Conservation (phyloP, 2,797 vertebrate species). For the Tolypeutes matacus region DNA sequence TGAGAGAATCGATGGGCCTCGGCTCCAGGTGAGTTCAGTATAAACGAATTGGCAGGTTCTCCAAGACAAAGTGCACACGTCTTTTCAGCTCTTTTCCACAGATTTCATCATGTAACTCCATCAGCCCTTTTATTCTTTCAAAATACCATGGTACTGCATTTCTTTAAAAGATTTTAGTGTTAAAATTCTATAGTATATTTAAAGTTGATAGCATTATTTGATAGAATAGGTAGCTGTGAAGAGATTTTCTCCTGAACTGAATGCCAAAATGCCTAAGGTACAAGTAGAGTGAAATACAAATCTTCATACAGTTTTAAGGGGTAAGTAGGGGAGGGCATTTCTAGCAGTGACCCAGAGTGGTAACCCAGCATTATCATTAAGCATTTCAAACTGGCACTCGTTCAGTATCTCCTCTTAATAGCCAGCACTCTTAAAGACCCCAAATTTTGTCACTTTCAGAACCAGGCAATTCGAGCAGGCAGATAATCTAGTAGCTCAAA, state of each 20-base stretch:
- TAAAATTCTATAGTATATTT: neutral
- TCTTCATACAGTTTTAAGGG: no score
- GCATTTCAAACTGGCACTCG: neutral
- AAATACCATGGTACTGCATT: neutral
- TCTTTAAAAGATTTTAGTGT: neutral
- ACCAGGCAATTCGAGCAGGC: neutral
- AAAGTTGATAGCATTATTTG: neutral
- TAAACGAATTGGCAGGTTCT: neutral
- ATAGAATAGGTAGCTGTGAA: neutral
- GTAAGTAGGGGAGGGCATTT: accelerated
- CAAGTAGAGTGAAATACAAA: neutral
- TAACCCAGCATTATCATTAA: neutral
- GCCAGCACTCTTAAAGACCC: neutral
- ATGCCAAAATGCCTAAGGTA: neutral
- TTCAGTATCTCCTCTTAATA: neutral
- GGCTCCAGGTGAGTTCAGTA: constrained; percentile 91
- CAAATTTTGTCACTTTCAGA: neutral
- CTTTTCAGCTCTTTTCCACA: neutral
- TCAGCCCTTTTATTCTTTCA: neutral
- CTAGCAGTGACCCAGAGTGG: neutral
- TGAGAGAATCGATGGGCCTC: constrained; percentile 88
- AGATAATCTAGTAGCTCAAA: neutral
- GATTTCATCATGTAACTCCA: neutral
- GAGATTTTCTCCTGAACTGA: neutral
- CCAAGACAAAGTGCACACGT: neutral